Conservation (phyloP, 2,888 invertebrate species). For the Fissipunctia ypsillon region DNA sequence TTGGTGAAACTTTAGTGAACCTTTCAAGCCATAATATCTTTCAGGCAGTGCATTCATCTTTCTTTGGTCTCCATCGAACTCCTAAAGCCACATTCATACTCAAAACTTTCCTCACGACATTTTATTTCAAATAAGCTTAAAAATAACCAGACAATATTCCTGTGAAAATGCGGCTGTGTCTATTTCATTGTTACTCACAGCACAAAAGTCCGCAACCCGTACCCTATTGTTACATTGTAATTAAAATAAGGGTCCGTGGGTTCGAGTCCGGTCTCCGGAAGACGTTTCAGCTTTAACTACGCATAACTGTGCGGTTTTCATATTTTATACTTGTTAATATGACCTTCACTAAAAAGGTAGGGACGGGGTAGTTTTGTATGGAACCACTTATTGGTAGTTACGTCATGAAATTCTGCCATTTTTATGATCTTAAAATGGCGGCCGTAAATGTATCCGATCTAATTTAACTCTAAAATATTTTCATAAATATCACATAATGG, state of each 20-base stretch:
- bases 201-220: constrained; percentile 22
- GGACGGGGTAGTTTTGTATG: not conserved
- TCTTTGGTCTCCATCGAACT: no score
- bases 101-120: no score
- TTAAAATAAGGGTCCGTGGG: constrained; percentile 40
- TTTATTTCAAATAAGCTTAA: no score
- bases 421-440: not conserved
- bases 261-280: constrained; percentile 43
- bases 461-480: no score
- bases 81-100: no score
- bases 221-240: constrained; percentile 45
- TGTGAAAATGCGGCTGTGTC: not conserved
- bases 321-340: constrained; percentile 28
- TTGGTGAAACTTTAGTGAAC: no score
- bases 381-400: not conserved
- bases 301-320: constrained; percentile 29
- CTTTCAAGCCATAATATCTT: no score
- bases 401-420: not conserved
- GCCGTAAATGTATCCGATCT: not conserved
- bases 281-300: constrained; percentile 15
- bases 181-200: constrained; percentile 26
- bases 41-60: no score
- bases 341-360: constrained; percentile 23
- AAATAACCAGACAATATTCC: not conserved
- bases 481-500: no score